Evolutionary conservation across 2,113 vertebrate genomes (phyloP).

Genomic region (Gnathonemus echidnorhynchus): DNA sequence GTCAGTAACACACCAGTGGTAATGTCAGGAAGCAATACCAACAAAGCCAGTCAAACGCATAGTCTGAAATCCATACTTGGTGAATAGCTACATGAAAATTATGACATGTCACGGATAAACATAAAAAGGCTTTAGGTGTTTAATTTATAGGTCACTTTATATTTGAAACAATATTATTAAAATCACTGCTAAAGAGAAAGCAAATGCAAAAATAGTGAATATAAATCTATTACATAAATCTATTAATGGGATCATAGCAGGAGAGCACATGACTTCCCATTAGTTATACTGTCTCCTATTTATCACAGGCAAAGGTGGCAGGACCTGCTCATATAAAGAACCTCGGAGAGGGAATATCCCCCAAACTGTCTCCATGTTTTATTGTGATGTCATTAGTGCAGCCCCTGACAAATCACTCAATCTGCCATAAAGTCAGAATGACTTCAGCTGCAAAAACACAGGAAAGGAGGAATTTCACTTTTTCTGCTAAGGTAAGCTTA

Average conservation of each 20-base stretch:
- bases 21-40: slow-evolving; percentile 6
- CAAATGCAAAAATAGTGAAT: not conserved
- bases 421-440: not conserved
- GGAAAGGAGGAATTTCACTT: not conserved
- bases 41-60: not conserved
- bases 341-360: not conserved
- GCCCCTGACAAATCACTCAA: not conserved
- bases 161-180: not conserved
- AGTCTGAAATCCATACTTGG: not conserved
- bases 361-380: not conserved
- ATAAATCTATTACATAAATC: not conserved
- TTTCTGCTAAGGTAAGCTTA: not conserved
- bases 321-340: not conserved
- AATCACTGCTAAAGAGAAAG: not conserved
- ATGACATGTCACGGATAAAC: not conserved
- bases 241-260: not conserved
- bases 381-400: not conserved
- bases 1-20: slow-evolving; percentile 44
- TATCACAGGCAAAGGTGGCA: not conserved
- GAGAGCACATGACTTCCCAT: not conserved
- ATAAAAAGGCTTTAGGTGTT: not conserved
- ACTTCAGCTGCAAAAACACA: slow-evolving; percentile 4
- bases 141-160: not conserved
- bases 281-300: not conserved
- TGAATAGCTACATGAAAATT: not conserved